These are phyloP conservation scores for Matsumurasca onukii DNA, from an alignment of 1,140 invertebrate genomes.

Conservation along the genomic window DNA sequence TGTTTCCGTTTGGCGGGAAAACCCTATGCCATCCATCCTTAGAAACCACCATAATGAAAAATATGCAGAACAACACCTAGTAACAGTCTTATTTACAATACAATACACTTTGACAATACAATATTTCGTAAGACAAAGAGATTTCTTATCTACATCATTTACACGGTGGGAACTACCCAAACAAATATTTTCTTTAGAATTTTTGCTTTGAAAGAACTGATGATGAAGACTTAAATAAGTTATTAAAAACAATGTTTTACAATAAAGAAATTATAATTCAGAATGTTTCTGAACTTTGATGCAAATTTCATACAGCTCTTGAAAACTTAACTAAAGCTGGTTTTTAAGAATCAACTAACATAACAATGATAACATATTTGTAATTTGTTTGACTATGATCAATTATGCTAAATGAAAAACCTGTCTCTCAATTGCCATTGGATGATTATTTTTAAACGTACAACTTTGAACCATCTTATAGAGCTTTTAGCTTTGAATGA, in stretches of 20 bases:
- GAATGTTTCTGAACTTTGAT: not conserved
- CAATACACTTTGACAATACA: too few species aligned
- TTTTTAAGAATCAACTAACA: not conserved
- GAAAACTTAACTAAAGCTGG: not conserved
- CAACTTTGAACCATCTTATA: too few species aligned
- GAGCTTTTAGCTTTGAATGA: too few species aligned
- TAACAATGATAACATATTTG: too few species aligned
- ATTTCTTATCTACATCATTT: constrained; percentile 12
- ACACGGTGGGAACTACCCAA: not conserved
- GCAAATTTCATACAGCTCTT: not conserved
- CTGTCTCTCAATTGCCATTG: too few species aligned
- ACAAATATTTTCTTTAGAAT: not conserved
- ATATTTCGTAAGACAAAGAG: too few species aligned
- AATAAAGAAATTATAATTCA: not conserved
- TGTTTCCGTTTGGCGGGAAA: too few species aligned
- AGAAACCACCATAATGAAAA: not conserved
- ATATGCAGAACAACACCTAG: constrained; percentile 20
- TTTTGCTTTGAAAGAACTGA: not conserved
- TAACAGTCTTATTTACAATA: constrained; percentile 20
- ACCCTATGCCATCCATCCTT: too few species aligned
- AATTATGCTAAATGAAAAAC: too few species aligned
- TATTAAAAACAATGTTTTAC: not conserved
- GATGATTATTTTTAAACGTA: too few species aligned
- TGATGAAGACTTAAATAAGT: not conserved
- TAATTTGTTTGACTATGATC: too few species aligned